These are phyloP conservation scores for Paelopatides confundens DNA, from an alignment of 53 echinoderm and acorn worm species.

Conservation along the genomic window DNA sequence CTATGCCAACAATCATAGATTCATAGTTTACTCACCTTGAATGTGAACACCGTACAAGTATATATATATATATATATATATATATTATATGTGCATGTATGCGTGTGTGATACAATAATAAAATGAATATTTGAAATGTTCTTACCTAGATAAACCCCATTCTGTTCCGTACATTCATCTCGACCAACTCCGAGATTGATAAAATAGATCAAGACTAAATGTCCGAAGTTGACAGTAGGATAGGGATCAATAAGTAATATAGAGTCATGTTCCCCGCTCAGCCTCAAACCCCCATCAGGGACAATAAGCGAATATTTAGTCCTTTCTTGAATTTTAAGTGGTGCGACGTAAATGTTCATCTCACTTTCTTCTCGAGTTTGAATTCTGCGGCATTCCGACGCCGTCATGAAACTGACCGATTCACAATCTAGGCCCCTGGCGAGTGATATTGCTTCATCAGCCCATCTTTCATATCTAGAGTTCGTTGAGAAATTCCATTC, in stretches of 20 bases:
- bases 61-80: too few species aligned
- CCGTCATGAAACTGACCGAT: conserved; percentile 68
- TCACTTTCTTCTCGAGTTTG: conserved; percentile 54
- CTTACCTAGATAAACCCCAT: conserved; percentile 84
- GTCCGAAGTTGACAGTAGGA: conserved; percentile 88
- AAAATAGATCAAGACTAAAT: conserved; percentile 89
- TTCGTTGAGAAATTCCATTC: background rate
- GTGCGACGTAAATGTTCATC: conserved; percentile 88
- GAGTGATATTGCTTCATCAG: conserved; percentile 63
- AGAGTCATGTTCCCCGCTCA: conserved; percentile 86
- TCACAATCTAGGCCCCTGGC: conserved; percentile 81
- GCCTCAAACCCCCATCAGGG: conserved; percentile 86
- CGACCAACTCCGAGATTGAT: conserved; percentile 75
- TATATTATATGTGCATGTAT: too few species aligned
- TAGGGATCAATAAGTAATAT: conserved; percentile 88
- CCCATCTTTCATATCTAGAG: conserved; percentile 65
- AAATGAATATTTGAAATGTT: too few species aligned
- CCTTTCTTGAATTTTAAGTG: conserved; percentile 57
- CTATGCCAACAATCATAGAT: too few species aligned
- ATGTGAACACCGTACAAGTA: too few species aligned
- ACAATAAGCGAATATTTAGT: conserved; percentile 66
- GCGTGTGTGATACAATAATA: too few species aligned
- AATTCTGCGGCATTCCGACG: conserved; percentile 73
- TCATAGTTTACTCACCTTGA: too few species aligned
- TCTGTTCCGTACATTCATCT: conserved; percentile 71